Evolutionary conservation across 1,140 invertebrate species (phyloP), one percentile per base, ranked within the genome.

Genomic region (Drosophila orosa): DNA sequence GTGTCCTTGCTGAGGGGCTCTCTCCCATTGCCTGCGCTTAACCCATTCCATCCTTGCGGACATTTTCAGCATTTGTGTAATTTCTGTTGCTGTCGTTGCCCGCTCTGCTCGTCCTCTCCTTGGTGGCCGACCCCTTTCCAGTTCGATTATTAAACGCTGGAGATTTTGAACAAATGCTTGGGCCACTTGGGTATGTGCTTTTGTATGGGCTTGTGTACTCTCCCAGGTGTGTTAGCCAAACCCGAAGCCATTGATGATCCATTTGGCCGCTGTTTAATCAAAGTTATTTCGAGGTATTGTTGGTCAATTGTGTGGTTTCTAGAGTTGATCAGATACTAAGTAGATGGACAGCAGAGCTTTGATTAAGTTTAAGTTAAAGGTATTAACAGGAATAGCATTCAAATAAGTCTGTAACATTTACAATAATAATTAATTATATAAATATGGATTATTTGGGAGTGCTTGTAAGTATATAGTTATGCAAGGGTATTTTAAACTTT

Each of bases 111-210:
- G 24, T 39, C 15, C 17, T 40, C 37, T 8, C 8, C 19, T 3
- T 15, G 12, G 22, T 35, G 9, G 25, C 47, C 39, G 19, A 13
- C 44, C 45, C 45, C 33, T 25, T 50, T 58, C 42, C 66, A 42
- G 72, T 74, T 87, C 75, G 75, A 73, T 87, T 87, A 87, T 87
- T 87, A 87, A 87, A 87, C 84, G 69, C 79, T 79, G 66, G 44
- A 73, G 71, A 62, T 79, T 72, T 58, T 87, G 60, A 45, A 68
- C 69, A 82, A 81, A 68, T 86, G 82, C 78, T 78, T 35, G 57
- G 37, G 74, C 50, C 62, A 69, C 80, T 74, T 83, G 48, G 45
- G 22, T 47, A 35, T 44, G 15, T 63, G 39, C 25, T 33, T 52
- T 29, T 68, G 29, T 17, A 15, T 65, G 50, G 31, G 24, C 33